These are phyloP conservation scores for Stomatorhinus walkeri DNA, from an alignment of 2,797 vertebrate species.

Conservation along the genomic window DNA sequence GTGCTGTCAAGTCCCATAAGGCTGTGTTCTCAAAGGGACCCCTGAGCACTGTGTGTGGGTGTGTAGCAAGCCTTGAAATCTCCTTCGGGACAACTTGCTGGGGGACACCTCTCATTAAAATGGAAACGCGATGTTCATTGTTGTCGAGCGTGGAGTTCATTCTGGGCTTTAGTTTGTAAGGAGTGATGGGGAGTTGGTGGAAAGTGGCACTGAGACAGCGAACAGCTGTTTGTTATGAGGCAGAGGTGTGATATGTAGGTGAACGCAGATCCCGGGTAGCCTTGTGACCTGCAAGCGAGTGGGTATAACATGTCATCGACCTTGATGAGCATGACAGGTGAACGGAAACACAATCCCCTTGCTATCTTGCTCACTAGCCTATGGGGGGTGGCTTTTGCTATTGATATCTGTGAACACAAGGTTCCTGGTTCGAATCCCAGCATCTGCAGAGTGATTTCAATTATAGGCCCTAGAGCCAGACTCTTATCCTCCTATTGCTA, in stretches of 20 bases:
- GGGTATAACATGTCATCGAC: neutral
- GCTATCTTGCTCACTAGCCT: neutral
- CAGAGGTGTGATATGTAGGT: neutral
- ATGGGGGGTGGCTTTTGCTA: neutral
- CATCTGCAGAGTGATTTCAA: neutral
- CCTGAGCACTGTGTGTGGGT: neutral
- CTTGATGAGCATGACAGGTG: neutral
- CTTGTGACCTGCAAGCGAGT: neutral
- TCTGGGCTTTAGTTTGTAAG: neutral
- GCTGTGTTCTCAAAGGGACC: neutral
- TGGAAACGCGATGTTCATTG: neutral
- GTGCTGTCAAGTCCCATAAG: constrained; percentile 4
- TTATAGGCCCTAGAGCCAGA: neutral
- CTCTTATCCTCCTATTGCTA: neutral
- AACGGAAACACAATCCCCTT: neutral
- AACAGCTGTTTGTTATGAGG: neutral
- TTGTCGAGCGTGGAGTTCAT: neutral
- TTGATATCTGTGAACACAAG: neutral
- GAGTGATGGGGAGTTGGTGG: neutral
- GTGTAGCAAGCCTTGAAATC: neutral
- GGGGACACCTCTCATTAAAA: neutral
- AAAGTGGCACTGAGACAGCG: neutral
- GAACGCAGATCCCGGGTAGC: neutral
- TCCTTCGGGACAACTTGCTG: neutral
- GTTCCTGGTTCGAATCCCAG: neutral